Evolutionary conservation across 2,888 invertebrate genomes (phyloP).

Genomic region (Belgica antarctica): DNA sequence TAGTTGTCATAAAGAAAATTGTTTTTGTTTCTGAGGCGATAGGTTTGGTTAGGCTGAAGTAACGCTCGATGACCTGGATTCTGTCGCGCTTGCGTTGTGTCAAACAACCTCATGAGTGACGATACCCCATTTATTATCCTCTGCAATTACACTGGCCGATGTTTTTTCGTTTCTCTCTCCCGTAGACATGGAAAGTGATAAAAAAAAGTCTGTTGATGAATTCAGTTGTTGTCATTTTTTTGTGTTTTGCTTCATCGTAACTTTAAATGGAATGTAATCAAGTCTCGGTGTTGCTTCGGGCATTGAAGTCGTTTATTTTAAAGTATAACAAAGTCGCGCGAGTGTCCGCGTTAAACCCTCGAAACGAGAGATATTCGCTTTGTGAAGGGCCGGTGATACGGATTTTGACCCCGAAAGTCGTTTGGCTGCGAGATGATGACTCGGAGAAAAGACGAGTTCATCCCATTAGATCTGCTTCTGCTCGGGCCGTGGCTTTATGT

Average conservation of each 20-base stretch:
- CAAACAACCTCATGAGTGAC: slow-evolving; percentile 36
- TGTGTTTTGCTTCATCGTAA: neutral
- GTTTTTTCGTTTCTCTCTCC: neutral
- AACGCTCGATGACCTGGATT: slow-evolving; percentile 37
- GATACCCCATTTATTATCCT: slow-evolving; percentile 42
- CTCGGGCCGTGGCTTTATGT: no score
- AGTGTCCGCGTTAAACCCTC: slow-evolving; percentile 1
- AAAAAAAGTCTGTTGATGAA: slow-evolving; percentile 33
- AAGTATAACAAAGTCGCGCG: slow-evolving; percentile 5
- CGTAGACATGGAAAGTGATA: slow-evolving; percentile 41
- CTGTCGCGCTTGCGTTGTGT: neutral
- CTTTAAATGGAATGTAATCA: slow-evolving; percentile 42
- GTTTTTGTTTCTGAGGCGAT: slow-evolving; percentile 15
- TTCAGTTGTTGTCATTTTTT: slow-evolving; percentile 31
- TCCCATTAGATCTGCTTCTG: no score
- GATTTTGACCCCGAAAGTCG: no score
- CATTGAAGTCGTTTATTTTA: slow-evolving; percentile 24
- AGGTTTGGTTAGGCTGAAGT: slow-evolving; percentile 21
- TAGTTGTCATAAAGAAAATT: slow-evolving; percentile 28
- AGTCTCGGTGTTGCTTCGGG: slow-evolving; percentile 22
- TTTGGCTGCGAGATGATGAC: no score
- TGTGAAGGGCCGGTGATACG: no score
- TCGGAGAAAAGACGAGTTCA: no score
- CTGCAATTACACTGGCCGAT: slow-evolving; percentile 33
- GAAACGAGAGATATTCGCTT: neutral